phyloP scores from a whole-genome alignment of 1,140 invertebrate genomes.

The Asbolus verrucosus region DNA sequence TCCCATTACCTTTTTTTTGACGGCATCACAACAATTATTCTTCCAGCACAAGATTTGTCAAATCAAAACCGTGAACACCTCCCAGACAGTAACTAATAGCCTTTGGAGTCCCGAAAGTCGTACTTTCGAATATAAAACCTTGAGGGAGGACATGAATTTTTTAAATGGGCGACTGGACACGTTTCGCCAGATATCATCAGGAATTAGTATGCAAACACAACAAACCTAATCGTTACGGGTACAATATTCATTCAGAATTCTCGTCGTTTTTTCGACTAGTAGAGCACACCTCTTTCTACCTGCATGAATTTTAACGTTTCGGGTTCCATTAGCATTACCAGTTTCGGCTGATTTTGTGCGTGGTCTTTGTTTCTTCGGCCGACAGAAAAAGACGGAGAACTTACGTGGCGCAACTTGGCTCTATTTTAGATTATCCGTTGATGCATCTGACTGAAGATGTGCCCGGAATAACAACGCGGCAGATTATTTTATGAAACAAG shows the following conservation, averaged over 20 bases:
- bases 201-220: slow-evolving; percentile 39
- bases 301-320: slow-evolving; percentile 39
- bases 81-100: slow-evolving; percentile 12
- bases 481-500: slow-evolving; percentile 50
- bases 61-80: slow-evolving; percentile 19
- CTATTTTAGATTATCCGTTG: slow-evolving; percentile 47
- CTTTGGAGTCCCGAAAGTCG: background rate
- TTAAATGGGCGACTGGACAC: slow-evolving; percentile 3
- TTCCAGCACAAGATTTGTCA: slow-evolving; percentile 16
- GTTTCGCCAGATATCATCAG: slow-evolving; percentile 14
- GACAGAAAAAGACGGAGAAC: slow-evolving; percentile 4
- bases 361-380: slow-evolving; percentile 12
- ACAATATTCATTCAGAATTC: slow-evolving; percentile 39
- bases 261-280: slow-evolving; percentile 38
- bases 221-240: slow-evolving; percentile 38
- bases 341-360: slow-evolving; percentile 34
- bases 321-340: slow-evolving; percentile 38
- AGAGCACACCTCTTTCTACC: slow-evolving; percentile 42
- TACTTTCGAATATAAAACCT: background rate
- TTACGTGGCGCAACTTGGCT: slow-evolving; percentile 35
- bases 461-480: slow-evolving; percentile 47
- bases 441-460: slow-evolving; percentile 50
- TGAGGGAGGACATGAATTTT: background rate
- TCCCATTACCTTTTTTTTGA: slow-evolving; percentile 25
- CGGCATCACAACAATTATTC: slow-evolving; percentile 24